Evolutionary conservation across 2,797 vertebrate species (phyloP), one percentile per base, ranked within the genome.

Genomic region (Tapirus indicus): DNA sequence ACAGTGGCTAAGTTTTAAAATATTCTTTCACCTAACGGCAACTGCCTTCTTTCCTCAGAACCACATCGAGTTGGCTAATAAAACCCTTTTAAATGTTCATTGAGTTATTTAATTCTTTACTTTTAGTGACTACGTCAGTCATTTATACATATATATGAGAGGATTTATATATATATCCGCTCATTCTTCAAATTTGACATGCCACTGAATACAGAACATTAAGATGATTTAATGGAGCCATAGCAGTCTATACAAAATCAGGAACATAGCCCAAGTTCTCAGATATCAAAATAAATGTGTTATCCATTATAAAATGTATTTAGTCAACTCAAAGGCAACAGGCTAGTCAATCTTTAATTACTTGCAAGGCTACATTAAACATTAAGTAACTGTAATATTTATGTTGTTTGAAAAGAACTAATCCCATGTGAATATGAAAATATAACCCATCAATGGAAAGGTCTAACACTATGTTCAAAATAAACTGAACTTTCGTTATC

Each of bases 211-310:
- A 54, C 2, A 84, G 64, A 21, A 88, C 91, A 54, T 52, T 86
- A 88, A 20, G 52, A 52, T 75, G 38, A 82, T 38, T 56, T 60
- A 80, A 38, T 54, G 41, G 99, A 88, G 99, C 98, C 97, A 99
- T 97, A 6, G 99, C 99, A 14, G 98, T 84, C 2, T 99, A 98
- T 60, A 99, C 98, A 74, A 99, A 99, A 98, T 99, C 99, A 4
- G 99, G 99, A 88, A 99, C 78, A 86, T 99, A 99, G 56, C 99
- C 99, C 97, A 99, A 96, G 77, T 96, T 98, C 99, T 99, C 94
- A 86, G 98, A 97, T 4, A 97, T 64, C 49, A 95, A 95, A 77
- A 93, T 23, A 60, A 95, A 82, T 84, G 72, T 13, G 13, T 8
- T 11, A 91, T 69, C 29, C 23, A 38, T 35, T 94, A 29, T 41